These are phyloP conservation scores for Cephalopachus bancanus DNA, from an alignment of 2,797 vertebrate species.

Conservation along the genomic window DNA sequence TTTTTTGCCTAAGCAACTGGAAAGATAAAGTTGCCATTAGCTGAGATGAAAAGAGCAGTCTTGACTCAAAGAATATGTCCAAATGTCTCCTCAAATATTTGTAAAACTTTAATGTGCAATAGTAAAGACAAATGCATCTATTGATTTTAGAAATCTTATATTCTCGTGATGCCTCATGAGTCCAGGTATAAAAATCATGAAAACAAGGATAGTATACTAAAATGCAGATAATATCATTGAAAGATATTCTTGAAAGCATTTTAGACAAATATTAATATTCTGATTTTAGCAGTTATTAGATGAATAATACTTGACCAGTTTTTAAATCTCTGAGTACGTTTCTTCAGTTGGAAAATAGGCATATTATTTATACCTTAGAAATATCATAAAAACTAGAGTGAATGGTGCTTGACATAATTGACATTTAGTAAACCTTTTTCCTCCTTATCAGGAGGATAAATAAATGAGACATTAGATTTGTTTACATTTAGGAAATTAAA, in stretches of 20 bases:
- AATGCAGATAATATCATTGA: not conserved
- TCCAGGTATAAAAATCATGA: not conserved
- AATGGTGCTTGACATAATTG: not conserved
- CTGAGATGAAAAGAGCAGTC: not conserved
- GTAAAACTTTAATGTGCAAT: not conserved
- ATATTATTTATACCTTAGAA: not conserved
- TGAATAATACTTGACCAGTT: not conserved
- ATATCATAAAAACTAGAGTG: constrained; percentile 5
- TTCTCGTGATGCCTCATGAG: not conserved
- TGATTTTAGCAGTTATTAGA: not conserved
- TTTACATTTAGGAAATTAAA: not conserved
- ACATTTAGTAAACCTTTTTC: not conserved
- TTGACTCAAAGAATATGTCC: not conserved
- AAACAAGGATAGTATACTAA: not conserved
- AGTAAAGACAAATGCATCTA: not conserved
- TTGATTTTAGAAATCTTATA: not conserved
- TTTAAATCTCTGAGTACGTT: not conserved
- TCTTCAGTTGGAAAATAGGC: not conserved
- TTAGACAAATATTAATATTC: not conserved
- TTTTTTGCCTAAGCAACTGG: not conserved
- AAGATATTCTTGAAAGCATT: not conserved
- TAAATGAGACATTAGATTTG: not conserved
- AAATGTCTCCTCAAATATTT: not conserved
- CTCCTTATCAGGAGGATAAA: not conserved
- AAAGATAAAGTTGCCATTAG: not conserved